phyloP scores from a whole-genome alignment of 2,797 vertebrate species.

The Cirrhinus mrigala region DNA sequence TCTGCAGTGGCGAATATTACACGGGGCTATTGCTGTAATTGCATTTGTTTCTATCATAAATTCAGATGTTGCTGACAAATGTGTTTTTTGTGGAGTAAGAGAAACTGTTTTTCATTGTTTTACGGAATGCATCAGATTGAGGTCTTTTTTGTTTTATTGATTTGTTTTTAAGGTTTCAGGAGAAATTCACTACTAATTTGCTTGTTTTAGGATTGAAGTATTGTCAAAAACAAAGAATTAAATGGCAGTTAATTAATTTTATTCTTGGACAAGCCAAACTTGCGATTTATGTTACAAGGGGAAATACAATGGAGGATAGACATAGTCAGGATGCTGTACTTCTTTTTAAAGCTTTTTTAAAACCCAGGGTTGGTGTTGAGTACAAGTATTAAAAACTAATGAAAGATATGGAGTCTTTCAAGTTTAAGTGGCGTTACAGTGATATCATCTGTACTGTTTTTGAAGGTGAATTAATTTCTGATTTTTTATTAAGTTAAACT shows the following conservation, averaged over 20 bases:
- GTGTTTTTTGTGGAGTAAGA: too few relatives aligned
- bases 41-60: too few relatives aligned
- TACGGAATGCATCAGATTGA: not conserved
- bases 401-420: not conserved
- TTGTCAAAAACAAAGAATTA: not conserved
- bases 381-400: not conserved
- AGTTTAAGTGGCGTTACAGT: not conserved
- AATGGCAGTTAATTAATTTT: not conserved
- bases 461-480: not conserved
- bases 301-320: not conserved
- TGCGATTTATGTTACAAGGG: not conserved
- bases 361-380: not conserved
- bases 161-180: not conserved
- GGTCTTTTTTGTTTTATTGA: not conserved
- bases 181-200: not conserved
- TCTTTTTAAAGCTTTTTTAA: not conserved
- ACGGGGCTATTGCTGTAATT: too few relatives aligned
- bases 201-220: not conserved
- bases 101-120: too few relatives aligned
- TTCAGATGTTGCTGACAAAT: too few relatives aligned
- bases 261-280: not conserved
- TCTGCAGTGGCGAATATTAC: too few relatives aligned
- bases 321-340: not conserved
- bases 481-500: not conserved
- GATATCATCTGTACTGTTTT: not conserved